Conservation (phyloP, 2,113 vertebrate species). For the Otocyon megalotis region DNA sequence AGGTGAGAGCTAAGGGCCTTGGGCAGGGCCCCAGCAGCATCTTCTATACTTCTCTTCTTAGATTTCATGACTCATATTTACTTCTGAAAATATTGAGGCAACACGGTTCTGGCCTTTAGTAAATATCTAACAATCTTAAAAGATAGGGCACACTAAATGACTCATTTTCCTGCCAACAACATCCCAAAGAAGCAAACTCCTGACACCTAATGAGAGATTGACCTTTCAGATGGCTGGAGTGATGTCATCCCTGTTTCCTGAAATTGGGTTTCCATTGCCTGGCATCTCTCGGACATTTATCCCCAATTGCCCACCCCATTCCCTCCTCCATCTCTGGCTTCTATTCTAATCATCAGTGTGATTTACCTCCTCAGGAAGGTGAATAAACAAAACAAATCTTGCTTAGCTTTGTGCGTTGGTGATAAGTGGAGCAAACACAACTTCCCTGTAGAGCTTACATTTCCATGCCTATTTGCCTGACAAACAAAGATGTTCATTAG, state of each 20-base stretch:
- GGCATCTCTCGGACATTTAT: background rate
- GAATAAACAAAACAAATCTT: background rate
- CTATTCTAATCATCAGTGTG: background rate
- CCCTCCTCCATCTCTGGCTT: background rate
- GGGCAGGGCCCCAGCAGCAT: background rate
- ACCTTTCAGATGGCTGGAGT: background rate
- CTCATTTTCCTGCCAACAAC: background rate
- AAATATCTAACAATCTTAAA: background rate
- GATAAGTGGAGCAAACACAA: background rate
- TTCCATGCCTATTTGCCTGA: background rate
- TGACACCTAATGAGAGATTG: background rate
- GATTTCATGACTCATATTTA: constrained; percentile 35
- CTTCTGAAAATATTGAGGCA: constrained; percentile 10
- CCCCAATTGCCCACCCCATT: too few relatives aligned
- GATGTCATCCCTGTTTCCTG: background rate
- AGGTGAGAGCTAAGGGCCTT: background rate
- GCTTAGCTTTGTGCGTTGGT: background rate
- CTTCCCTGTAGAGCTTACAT: background rate
- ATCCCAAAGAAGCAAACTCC: background rate
- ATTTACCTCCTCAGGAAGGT: background rate
- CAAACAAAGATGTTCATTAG: background rate
- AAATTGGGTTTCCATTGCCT: background rate
- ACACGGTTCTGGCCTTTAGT: background rate
- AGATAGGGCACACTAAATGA: background rate
- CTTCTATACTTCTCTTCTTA: background rate